These are phyloP conservation scores for Shinisaurus crocodilurus DNA, from an alignment of 2,113 vertebrate species.

Conservation along the genomic window DNA sequence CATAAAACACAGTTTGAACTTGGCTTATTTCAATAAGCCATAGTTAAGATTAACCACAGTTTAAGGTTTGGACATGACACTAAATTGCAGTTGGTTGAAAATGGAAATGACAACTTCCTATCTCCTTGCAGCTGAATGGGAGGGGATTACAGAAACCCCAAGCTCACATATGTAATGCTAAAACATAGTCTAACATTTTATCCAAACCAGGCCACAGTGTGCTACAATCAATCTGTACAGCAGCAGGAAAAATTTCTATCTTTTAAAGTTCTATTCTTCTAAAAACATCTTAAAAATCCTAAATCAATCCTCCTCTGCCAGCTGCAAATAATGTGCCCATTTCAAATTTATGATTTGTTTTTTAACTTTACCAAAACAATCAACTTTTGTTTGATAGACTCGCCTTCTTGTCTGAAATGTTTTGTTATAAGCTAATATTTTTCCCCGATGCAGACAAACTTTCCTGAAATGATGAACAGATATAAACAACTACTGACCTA, in stretches of 20 bases:
- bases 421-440: slow-evolving; percentile 19
- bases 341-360: neutral
- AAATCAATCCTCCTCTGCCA: slow-evolving; percentile 23
- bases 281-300: neutral
- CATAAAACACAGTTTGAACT: neutral
- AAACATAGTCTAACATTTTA: neutral
- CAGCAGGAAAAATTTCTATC: neutral
- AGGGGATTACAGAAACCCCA: neutral
- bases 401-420: neutral
- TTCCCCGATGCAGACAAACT: slow-evolving; percentile 87
- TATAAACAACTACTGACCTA: slow-evolving; percentile 99
- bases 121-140: neutral
- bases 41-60: neutral
- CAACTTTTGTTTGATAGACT: neutral
- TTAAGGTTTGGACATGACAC: neutral
- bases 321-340: neutral
- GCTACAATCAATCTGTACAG: too few species aligned
- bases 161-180: neutral
- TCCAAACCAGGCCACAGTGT: neutral
- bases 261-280: neutral
- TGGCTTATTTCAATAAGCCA: neutral
- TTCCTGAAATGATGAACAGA: slow-evolving; percentile 99
- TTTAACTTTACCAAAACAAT: neutral
- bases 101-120: neutral
- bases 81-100: neutral